phyloP scores from a whole-genome alignment of 1,140 invertebrate species.

The Zaprionus tsacasi region DNA sequence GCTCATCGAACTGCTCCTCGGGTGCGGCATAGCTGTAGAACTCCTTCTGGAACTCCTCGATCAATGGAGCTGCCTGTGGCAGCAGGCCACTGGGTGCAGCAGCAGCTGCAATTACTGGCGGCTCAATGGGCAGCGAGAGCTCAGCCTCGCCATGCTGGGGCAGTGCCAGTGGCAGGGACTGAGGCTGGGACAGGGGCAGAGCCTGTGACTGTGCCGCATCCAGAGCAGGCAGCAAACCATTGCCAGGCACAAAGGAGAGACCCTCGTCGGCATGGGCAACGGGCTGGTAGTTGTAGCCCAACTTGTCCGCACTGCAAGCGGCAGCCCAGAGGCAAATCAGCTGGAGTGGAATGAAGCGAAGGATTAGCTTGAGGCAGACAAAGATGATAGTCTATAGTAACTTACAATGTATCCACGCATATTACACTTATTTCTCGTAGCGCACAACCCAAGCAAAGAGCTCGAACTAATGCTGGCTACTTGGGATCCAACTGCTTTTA shows the following conservation, averaged over 20 bases:
- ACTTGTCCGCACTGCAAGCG: conserved; percentile 64
- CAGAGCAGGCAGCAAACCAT: conserved; percentile 32
- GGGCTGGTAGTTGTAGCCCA: conserved; percentile 77
- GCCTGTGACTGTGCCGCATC: conserved; percentile 15
- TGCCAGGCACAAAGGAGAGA: conserved; percentile 61
- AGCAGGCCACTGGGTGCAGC: conserved; percentile 16
- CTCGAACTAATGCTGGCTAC: conserved; percentile 63
- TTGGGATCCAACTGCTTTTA: conserved; percentile 48
- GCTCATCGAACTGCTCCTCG: conserved; percentile 75
- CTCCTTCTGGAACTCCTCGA: conserved; percentile 74
- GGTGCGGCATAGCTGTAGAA: conserved; percentile 75
- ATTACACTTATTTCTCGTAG: conserved; percentile 24
- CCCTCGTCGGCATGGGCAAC: conserved; percentile 67
- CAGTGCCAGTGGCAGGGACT: conserved; percentile 6
- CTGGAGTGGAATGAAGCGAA: conserved; percentile 17
- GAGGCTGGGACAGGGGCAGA: conserved; percentile 15
- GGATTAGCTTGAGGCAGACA: conserved; percentile 3
- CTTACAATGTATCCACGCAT: conserved; percentile 77
- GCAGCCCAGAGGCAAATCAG: conserved; percentile 68
- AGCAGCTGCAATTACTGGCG: conserved; percentile 14
- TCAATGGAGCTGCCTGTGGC: conserved; percentile 41
- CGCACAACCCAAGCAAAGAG: conserved; percentile 41
- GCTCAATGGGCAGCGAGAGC: conserved; percentile 63
- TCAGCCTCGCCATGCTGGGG: conserved; percentile 65
- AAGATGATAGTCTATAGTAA: background rate